Percentiles rank a stretch among this genome's conserved stretches.
Evolutionary conservation across 2,888 invertebrate genomes (phyloP).

Genomic region (Catocala sponsa): DNA sequence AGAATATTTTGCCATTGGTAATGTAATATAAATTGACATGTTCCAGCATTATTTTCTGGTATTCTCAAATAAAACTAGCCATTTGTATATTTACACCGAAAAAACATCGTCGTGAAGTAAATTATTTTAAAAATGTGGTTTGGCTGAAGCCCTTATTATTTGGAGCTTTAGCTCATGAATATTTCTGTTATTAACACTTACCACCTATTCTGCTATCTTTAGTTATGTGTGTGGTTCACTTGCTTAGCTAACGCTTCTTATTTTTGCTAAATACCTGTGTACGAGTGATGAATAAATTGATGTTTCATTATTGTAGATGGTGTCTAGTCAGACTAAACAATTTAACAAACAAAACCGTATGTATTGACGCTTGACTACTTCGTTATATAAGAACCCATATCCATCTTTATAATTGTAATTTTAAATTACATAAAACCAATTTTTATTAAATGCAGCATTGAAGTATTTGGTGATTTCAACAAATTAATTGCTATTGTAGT

Average conservation of each 20-base stretch:
- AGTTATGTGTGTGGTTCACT: background rate
- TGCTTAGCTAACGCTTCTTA: background rate
- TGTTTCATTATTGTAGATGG: slow-evolving; percentile 13
- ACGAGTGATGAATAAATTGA: slow-evolving; percentile 6
- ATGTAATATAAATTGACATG: background rate
- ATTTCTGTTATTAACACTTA: slow-evolving; percentile 5
- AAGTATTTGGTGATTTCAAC: too few relatives aligned
- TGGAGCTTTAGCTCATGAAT: background rate
- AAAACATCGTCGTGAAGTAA: slow-evolving; percentile 13
- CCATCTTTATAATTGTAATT: too few relatives aligned
- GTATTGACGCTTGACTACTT: too few relatives aligned
- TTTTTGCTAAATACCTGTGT: slow-evolving; percentile 11
- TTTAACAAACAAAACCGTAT: too few relatives aligned
- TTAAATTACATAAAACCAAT: too few relatives aligned
- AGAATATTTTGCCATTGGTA: too few relatives aligned
- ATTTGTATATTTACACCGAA: background rate
- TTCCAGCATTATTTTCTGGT: background rate
- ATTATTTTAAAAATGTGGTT: slow-evolving; percentile 3
- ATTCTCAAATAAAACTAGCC: background rate
- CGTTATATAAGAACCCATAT: too few relatives aligned
- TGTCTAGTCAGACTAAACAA: background rate
- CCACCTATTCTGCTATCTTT: background rate
- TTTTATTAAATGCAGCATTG: too few relatives aligned
- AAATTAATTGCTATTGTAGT: too few relatives aligned
- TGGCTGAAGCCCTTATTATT: slow-evolving; percentile 4